Evolutionary conservation across 2,797 vertebrate genomes (phyloP).

Genomic region (Cyprinella venusta): DNA sequence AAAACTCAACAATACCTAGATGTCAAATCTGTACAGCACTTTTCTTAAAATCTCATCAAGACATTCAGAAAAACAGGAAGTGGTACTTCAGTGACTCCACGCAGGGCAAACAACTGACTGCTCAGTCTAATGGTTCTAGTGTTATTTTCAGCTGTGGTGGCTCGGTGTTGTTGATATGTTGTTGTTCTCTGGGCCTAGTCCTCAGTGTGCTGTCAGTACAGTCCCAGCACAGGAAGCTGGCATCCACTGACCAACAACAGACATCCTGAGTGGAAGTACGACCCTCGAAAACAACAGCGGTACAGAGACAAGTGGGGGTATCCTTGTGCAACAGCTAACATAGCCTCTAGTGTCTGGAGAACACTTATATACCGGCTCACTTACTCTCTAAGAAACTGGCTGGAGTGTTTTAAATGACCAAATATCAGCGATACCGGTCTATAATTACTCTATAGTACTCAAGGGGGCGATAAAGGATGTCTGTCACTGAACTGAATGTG

Average conservation of each 20-base stretch:
- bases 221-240: constrained; percentile 84
- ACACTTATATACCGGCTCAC: not conserved
- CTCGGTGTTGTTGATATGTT: constrained; percentile 55
- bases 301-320: constrained; percentile 18
- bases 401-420: not conserved
- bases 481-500: not conserved
- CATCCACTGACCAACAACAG: constrained; percentile 66
- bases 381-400: not conserved
- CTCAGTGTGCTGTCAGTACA: constrained; percentile 82
- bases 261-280: constrained; percentile 74
- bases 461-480: not conserved
- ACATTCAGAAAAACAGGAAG: not conserved
- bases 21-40: not conserved
- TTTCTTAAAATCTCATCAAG: not conserved
- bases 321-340: constrained; percentile 17
- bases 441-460: not conserved
- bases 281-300: constrained; percentile 58
- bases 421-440: not conserved
- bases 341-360: not conserved
- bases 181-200: constrained; percentile 77
- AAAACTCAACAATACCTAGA: not conserved
- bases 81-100: not conserved
- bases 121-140: constrained; percentile 1
- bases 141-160: not conserved
- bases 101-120: not conserved